Base-by-base conservation (phyloP, 2,113 vertebrate genomes). In the Plectropomus leopardus region DNA sequence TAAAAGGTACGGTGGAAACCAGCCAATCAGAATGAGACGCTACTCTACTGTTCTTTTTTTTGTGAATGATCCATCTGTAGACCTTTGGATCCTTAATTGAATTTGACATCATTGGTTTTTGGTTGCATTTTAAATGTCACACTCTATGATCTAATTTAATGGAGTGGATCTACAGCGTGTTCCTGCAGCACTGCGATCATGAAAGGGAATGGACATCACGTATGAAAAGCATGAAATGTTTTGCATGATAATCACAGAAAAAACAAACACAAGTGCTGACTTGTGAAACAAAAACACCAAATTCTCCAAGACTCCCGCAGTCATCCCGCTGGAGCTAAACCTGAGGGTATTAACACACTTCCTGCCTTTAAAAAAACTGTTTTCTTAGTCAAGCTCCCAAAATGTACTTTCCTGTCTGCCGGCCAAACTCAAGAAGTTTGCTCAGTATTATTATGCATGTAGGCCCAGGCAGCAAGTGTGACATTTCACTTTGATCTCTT, bases 1-100 rank as follows among this genome's bases (percentile, higher is more conserved):
- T 99, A 94, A 76, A 94, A 93, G 76, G 92, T 93, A 94, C 8
- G 93, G 88, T 93, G 86, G 88, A 91, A 88, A 94, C 91, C 90
- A 90, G 88, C 92, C 93, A 90, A 92, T 95, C 89, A 95, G 94
- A 93, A 76, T 82, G 75, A 83, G 88, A 78, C 15, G 26, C 77
- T 63, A 58, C 58, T 76, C 47, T 79, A 3, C 11, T 13, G 28
- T 65, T 83, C 5, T 42, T 3, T 50, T 30, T 36, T 28, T 70
- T 7, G 47, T 69, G 51, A 88, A 51, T 4, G 50, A 78, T 68
- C 30, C 21, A 14, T 69, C 71, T 15, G 19, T 3, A 60, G 51
- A 63, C 36, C 44, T 61, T 21, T 53, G 28, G 28, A 57, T 72
- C 28, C 11, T 61, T 26, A n/a, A 53, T 76, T 40, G 24, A 23